Percentiles rank a stretch among this genome's conserved stretches.
phyloP scores from a whole-genome alignment of 2,113 vertebrate genomes.

The Hemiscyllium ocellatum region DNA sequence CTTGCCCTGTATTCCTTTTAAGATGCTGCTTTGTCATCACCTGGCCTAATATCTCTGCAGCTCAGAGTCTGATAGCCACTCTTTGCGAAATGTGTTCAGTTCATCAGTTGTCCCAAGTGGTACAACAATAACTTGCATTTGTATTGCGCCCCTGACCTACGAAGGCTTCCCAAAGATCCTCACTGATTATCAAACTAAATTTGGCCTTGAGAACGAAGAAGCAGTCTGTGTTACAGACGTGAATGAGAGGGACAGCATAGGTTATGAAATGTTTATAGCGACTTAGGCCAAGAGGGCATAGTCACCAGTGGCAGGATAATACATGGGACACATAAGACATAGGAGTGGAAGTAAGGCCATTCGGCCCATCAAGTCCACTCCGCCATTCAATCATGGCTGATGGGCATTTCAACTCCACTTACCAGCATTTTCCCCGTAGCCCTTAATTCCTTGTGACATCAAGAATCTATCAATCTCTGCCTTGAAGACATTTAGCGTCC shows the following conservation, averaged over 20 bases:
- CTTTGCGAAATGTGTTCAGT: no score
- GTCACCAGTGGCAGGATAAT: background rate
- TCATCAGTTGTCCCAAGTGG: no score
- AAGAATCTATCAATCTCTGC: no score
- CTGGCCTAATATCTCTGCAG: background rate
- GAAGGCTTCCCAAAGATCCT: background rate
- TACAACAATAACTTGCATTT: background rate
- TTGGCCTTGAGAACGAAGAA: background rate
- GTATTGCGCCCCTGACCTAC: background rate
- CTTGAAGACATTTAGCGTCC: no score
- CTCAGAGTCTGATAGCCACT: no score
- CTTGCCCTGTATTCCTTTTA: no score
- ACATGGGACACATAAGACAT: background rate
- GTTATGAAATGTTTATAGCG: background rate
- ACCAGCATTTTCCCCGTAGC: no score
- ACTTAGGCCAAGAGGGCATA: background rate
- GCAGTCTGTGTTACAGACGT: background rate
- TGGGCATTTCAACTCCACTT: no score
- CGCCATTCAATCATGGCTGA: no score
- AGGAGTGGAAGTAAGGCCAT: no score
- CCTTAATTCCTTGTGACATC: no score
- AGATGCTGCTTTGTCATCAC: background rate
- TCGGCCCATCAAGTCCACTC: no score
- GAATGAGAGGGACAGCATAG: background rate
- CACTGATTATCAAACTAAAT: background rate